Conservation (phyloP, 2,113 vertebrate species). For the Ciconia boyciana region DNA sequence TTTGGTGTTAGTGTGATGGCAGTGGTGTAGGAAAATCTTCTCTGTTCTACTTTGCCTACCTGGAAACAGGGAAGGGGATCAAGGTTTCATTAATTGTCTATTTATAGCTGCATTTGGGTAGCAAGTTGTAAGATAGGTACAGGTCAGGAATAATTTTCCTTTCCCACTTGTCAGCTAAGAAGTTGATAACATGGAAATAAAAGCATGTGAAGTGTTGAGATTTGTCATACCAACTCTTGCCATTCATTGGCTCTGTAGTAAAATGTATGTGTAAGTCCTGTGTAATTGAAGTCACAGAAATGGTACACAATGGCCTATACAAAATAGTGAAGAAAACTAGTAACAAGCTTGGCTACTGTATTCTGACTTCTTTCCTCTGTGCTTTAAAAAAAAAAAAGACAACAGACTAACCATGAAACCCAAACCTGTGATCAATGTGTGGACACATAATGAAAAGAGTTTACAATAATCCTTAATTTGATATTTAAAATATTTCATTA, state of each 20-base stretch:
- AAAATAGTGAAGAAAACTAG: background rate
- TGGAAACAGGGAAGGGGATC: background rate
- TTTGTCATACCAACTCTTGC: background rate
- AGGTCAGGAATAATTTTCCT: background rate
- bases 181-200: background rate
- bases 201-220: background rate
- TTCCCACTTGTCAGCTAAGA: background rate
- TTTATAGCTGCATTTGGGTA: background rate
- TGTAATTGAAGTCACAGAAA: background rate
- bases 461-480: background rate
- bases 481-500: background rate
- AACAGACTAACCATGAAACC: background rate
- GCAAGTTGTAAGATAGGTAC: background rate
- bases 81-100: background rate
- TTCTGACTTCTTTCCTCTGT: background rate
- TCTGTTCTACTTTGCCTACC: background rate
- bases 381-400: background rate
- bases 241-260: background rate
- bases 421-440: background rate
- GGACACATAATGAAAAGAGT: background rate
- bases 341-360: background rate
- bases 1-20: background rate
- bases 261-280: background rate
- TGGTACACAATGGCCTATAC: background rate
- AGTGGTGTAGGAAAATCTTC: background rate